Evolutionary conservation across 2,888 invertebrate genomes (phyloP).

Genomic region (Marasmarcha lunaedactyla): DNA sequence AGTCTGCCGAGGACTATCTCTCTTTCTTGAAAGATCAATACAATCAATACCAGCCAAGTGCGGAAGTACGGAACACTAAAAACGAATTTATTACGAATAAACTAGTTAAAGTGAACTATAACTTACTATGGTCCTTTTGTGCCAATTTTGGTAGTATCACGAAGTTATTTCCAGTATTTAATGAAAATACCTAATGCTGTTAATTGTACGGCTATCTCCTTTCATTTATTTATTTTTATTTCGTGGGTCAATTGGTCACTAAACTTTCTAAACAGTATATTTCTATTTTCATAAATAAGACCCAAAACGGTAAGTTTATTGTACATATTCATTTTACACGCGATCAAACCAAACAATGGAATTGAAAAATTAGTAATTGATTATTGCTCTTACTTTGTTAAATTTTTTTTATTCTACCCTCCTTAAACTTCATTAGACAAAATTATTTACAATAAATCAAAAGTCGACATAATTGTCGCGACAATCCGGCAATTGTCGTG

Average conservation of each 20-base stretch:
- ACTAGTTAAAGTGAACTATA: background rate
- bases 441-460: no score
- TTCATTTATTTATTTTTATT: constrained; percentile 1
- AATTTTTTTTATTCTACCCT: no score
- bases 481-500: no score
- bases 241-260: constrained; percentile 1
- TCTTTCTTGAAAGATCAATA: constrained; percentile 6
- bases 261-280: background rate
- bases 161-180: constrained; percentile 4
- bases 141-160: constrained; percentile 3
- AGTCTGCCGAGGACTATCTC: constrained; percentile 5
- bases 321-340: no score
- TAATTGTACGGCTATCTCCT: constrained; percentile 1
- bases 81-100: background rate
- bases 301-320: no score
- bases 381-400: no score
- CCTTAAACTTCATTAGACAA: no score
- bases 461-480: no score
- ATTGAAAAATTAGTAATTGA: no score
- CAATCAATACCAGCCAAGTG: background rate
- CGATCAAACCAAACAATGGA: no score
- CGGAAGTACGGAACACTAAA: background rate
- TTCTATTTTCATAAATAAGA: background rate
- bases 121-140: constrained; percentile 1
- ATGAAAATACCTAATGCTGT: constrained; percentile 1